A percentile compares a stretch with the other conserved stretches of the same genome.
Conservation (phyloP, 1,140 invertebrate species). For the Caenorhabditis remanei region DNA sequence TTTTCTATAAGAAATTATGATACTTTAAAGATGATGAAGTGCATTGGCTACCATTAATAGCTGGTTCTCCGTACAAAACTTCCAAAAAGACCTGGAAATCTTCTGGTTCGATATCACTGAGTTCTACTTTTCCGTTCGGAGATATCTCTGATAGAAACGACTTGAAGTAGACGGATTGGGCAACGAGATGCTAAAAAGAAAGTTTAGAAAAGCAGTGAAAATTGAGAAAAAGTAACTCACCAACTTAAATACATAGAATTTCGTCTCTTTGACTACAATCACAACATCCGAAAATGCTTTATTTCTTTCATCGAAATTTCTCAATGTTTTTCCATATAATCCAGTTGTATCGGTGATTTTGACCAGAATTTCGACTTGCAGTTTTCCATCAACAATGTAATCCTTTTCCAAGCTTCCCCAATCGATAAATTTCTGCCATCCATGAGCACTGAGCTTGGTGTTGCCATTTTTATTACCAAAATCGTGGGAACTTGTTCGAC, state of each 20-base stretch:
- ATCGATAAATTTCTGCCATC: neutral
- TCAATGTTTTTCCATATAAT: too few relatives aligned
- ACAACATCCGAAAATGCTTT: too few relatives aligned
- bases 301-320: too few relatives aligned
- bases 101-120: neutral
- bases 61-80: too few relatives aligned
- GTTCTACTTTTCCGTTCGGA: neutral
- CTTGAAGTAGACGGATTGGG: neutral
- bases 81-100: neutral
- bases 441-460: neutral
- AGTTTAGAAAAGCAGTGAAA: neutral
- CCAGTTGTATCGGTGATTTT: neutral
- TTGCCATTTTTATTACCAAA: neutral
- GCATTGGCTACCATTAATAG: constrained; percentile 6
- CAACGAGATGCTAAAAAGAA: neutral
- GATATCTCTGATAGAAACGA: neutral
- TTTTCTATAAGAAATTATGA: neutral
- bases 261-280: too few relatives aligned
- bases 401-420: neutral
- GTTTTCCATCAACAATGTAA: neutral
- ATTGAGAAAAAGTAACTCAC: neutral
- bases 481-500: too few relatives aligned
- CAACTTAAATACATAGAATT: neutral
- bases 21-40: neutral
- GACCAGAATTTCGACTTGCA: neutral